Percentiles rank a stretch among this genome's conserved stretches.
Conservation (phyloP, 1,140 invertebrate genomes). For the Euschistus heros region DNA sequence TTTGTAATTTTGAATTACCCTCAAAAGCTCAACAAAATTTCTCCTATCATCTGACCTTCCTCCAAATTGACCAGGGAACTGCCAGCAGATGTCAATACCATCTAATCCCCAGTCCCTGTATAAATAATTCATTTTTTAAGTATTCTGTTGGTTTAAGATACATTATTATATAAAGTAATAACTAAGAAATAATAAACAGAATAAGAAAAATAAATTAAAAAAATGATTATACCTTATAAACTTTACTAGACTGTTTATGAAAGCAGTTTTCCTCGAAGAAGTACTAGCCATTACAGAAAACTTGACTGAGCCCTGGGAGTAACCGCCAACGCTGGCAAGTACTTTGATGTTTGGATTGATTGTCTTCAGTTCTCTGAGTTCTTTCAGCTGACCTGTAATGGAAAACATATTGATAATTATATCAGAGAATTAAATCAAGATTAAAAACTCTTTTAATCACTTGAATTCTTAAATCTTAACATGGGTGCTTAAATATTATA, state of each 20-base stretch:
- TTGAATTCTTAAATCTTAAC: no score
- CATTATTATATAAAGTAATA: constrained; percentile 15
- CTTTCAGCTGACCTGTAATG: constrained; percentile 48
- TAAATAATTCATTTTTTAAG: background rate
- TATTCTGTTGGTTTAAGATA: background rate
- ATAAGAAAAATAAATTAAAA: background rate
- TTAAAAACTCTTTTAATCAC: background rate
- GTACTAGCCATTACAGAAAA: constrained; percentile 62
- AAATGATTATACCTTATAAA: constrained; percentile 53
- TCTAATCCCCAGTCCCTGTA: constrained; percentile 44
- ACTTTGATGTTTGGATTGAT: constrained; percentile 64
- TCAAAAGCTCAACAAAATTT: constrained; percentile 63
- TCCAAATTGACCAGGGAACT: constrained; percentile 61
- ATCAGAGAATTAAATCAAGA: background rate
- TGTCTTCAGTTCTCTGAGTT: constrained; percentile 46
- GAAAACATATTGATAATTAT: background rate
- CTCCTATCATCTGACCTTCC: constrained; percentile 59
- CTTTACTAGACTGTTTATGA: constrained; percentile 49
- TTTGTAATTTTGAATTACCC: constrained; percentile 40
- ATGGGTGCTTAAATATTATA: no score
- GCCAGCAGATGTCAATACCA: constrained; percentile 67
- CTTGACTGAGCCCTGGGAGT: constrained; percentile 74
- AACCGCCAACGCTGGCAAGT: constrained; percentile 72
- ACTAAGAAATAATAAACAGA: constrained; percentile 16
- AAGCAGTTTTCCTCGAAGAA: constrained; percentile 43